These are phyloP conservation scores for Antheraea yamamai DNA, from an alignment of 2,888 invertebrate species.

Conservation along the genomic window DNA sequence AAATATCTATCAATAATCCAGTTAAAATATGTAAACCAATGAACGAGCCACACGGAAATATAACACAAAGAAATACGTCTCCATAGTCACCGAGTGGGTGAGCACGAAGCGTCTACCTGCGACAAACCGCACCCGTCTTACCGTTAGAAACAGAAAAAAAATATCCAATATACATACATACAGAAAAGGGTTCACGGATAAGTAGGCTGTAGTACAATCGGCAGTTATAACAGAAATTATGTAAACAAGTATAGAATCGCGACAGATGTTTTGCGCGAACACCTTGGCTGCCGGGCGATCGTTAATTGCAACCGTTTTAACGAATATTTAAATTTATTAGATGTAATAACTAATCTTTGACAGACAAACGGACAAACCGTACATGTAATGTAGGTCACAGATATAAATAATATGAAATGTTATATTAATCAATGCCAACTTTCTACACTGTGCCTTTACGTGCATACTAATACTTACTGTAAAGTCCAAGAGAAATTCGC, in stretches of 20 bases:
- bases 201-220: constrained; percentile 43
- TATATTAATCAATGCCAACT: not conserved
- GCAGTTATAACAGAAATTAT: constrained; percentile 40
- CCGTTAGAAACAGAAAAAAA: constrained; percentile 55
- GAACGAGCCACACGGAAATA: not conserved
- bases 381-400: not conserved
- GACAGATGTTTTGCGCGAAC: constrained; percentile 47
- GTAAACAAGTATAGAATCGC: constrained; percentile 52
- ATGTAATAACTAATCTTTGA: not conserved
- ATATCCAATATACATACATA: constrained; percentile 43
- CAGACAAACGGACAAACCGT: not conserved
- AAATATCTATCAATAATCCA: not conserved
- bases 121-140: constrained; percentile 42
- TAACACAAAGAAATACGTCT: constrained; percentile 7
- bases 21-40: not conserved
- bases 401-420: not conserved
- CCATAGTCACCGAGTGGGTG: constrained; percentile 24
- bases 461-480: not conserved
- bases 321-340: not conserved
- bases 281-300: not conserved
- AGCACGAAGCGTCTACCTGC: constrained; percentile 53
- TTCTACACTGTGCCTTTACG: not conserved
- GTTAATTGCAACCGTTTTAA: not conserved
- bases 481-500: too few relatives aligned
- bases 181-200: constrained; percentile 55